Evolutionary conservation across 64 coral and sea anemone genomes (phyloP), one percentile per base, ranked within the genome.

Genomic region (Stichodactyla helianthus): DNA sequence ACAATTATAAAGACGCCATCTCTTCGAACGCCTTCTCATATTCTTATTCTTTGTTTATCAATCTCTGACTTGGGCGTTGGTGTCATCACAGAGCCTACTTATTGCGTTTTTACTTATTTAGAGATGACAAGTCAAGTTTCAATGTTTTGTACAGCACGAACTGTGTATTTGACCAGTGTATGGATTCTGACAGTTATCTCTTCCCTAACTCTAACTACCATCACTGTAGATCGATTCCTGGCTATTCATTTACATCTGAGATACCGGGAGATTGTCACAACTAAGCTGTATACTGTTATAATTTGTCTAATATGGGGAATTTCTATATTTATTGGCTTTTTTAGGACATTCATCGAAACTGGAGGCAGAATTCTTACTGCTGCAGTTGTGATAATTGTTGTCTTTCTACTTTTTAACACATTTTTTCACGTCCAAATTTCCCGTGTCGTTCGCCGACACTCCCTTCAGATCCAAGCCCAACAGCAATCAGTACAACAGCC

Each of bases 401-500:
- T 10, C 28, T 79, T 79, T 4, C 2, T 79, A 28, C 16, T 20
- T 19, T 20, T 25, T 14, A 79, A 31, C 17, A 28, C 6, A 14
- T 79, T 9, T 14, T 79, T 79, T 26, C 16, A 28, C 3, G 7
- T 79, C 15, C 25, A 52, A 79, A 79, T 79, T 6, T 79, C 77
- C 31, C 77, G 26, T 28, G 77, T 52, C 7, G 31, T 79, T 26
- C 77, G 77, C 0, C 77, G 77, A 50, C 77, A 79, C 77, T 51
- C 77, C 16, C 5, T 19, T 20, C 77, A 79, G 50, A 79, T 79
- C 28, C 77, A 79, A 79, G 77, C 77, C 27, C 26, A 52, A 79
- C 77, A 50, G 77, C 77, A 79, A 65, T 65, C 62, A 65, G 62
- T 65, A 65, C 62, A 65, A n/a, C 62, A 79, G 77, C 15, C 77